Base-by-base conservation (phyloP, 2,113 vertebrate species). In the Hemicordylus capensis region DNA sequence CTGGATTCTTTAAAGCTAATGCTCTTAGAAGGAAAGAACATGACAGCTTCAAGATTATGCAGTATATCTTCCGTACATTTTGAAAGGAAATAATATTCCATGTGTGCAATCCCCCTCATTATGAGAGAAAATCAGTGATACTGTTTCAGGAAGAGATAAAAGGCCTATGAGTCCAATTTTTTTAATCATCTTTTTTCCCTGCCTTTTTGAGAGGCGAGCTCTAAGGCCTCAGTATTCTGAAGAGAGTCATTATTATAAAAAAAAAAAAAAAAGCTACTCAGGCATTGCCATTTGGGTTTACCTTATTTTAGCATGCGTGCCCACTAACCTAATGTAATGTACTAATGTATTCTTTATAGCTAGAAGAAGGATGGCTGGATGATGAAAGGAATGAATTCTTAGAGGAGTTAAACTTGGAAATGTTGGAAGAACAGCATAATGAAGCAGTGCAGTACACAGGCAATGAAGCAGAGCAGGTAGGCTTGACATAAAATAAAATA, bases 331-430 rank as follows among this genome's bases (percentile, higher is more conserved):
- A 92, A 93, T 94, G 82, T 90, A 93, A 96, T 87, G 84, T 89
- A 90, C 92, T 96, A 94, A 96, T 95, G 90, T 96, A 92, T 96
- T 96, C 91, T 93, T 95, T 96, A 87, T 95, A 99, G 98, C 94
- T 99, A 96, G 98, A 99, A 91, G 98, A 99, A 93, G 97, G 97
- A 89, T 99, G 98, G 98, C 95, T 99, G 93, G 98, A 99, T 94
- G 98, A 99, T 96, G 98, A 99, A 94, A 98, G 98, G 93, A 98
- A 97, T 78, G 98, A 98, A 95, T 98, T 98, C 96, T 96, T 99
- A 91, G 98, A 99, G 96, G 98, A 99, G 95, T 96, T 99, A 95
- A 98, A 98, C 94, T 97, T 98, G 96, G 98, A 98, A 94, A 97
- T 98, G 97, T 82, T 99, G 95, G 98, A 99, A 95, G 98, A 99